Percentiles rank a stretch among this genome's conserved stretches.
These are phyloP conservation scores for Shargacucullia verbasci DNA, from an alignment of 2,888 invertebrate species.

Conservation along the genomic window DNA sequence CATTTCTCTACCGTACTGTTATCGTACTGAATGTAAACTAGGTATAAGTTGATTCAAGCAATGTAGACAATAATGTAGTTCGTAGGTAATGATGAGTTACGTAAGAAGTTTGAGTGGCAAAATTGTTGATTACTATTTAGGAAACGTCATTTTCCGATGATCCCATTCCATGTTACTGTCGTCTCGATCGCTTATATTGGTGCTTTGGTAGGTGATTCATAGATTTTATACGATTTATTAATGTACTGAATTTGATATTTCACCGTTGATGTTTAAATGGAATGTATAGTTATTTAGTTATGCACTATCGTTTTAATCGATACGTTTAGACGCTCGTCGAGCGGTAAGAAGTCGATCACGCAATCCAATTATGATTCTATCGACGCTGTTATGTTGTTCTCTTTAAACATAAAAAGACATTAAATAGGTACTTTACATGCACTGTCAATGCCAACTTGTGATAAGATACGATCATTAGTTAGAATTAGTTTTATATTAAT, in stretches of 20 bases:
- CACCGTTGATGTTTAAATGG: conserved; percentile 29
- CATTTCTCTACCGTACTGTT: conserved; percentile 26
- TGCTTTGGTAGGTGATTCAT: conserved; percentile 46
- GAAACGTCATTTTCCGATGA: conserved; percentile 16
- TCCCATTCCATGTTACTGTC: conserved; percentile 37
- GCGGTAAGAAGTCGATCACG: conserved; percentile 16
- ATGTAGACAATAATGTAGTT: conserved; percentile 53
- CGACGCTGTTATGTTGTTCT: conserved; percentile 26
- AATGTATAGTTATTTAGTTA: conserved; percentile 31
- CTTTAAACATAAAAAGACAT: conserved; percentile 25
- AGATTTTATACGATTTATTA: conserved; percentile 22
- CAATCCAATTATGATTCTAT: conserved; percentile 20
- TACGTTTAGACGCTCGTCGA: conserved; percentile 23
- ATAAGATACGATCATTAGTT: conserved; percentile 68
- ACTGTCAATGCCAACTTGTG: conserved; percentile 70
- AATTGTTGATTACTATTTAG: conserved; percentile 24
- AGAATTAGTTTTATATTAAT: conserved; percentile 59
- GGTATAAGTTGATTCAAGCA: conserved; percentile 48
- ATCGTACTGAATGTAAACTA: conserved; percentile 33
- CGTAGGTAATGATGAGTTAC: conserved; percentile 18
- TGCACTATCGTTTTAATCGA: conserved; percentile 38
- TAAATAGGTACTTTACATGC: conserved; percentile 40
- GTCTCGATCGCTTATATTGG: conserved; percentile 34
- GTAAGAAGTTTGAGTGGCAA: conserved; percentile 22
- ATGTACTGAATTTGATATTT: conserved; percentile 42